A percentile compares a stretch with the other conserved stretches of the same genome.
Conservation (phyloP, 1,140 invertebrate genomes). For the Psilanteris sp. region DNA sequence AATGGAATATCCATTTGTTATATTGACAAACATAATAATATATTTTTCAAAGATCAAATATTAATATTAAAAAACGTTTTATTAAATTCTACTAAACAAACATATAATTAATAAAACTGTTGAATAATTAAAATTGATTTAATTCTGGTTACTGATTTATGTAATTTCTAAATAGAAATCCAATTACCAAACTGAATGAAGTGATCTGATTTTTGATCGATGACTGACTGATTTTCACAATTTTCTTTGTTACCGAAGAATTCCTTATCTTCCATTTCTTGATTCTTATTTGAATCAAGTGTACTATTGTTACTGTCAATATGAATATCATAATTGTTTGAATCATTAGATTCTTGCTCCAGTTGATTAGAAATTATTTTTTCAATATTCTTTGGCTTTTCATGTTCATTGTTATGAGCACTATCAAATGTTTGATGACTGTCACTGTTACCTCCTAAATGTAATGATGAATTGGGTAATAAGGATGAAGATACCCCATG, state of each 20-base stretch:
- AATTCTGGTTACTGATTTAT: too few relatives aligned
- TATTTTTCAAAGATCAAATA: too few relatives aligned
- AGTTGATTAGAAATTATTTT: slow-evolving; percentile 51
- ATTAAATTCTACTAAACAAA: too few relatives aligned
- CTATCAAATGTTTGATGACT: slow-evolving; percentile 46
- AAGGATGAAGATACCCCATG: slow-evolving; percentile 54
- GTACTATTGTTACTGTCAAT: slow-evolving; percentile 64
- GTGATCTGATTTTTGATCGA: slow-evolving; percentile 47
- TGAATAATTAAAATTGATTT: too few relatives aligned
- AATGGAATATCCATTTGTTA: too few relatives aligned
- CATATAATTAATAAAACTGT: too few relatives aligned
- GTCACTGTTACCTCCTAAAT: slow-evolving; percentile 46
- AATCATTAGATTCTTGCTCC: slow-evolving; percentile 49
- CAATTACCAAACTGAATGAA: slow-evolving; percentile 51
- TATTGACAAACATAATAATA: too few relatives aligned
- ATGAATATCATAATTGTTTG: slow-evolving; percentile 19
- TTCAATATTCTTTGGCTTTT: slow-evolving; percentile 61
- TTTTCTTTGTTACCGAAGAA: slow-evolving; percentile 51
- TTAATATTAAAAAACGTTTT: too few relatives aligned
- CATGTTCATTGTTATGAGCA: slow-evolving; percentile 34
- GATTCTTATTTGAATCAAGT: slow-evolving; percentile 63
- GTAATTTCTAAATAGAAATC: slow-evolving; percentile 5
- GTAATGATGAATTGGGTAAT: slow-evolving; percentile 47
- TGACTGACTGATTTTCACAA: slow-evolving; percentile 42
- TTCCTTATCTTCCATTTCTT: slow-evolving; percentile 50